phyloP scores from a whole-genome alignment of 2,113 vertebrate genomes.

The Casuarius casuarius region DNA sequence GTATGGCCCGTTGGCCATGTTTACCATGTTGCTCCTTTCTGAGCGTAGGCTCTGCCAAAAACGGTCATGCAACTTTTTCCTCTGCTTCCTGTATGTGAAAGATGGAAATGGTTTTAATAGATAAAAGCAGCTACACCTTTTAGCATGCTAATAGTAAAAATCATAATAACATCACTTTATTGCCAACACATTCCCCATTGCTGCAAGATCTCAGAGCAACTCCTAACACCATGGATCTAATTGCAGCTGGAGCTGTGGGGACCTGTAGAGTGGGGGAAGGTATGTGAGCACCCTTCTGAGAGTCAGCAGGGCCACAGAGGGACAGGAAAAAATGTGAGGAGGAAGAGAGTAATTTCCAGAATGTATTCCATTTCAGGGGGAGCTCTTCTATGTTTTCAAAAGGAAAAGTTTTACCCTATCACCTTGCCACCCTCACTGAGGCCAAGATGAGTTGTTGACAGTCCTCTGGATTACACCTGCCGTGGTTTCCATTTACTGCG shows the following conservation, averaged over 20 bases:
- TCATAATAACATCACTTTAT: background rate
- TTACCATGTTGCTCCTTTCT: constrained; percentile 84
- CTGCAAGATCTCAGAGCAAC: background rate
- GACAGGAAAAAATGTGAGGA: background rate
- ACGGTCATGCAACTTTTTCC: constrained; percentile 93
- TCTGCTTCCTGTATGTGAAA: constrained; percentile 85
- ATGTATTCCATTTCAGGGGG: background rate
- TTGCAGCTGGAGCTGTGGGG: background rate
- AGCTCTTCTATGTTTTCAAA: background rate
- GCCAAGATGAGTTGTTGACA: background rate
- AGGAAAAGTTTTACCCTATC: background rate
- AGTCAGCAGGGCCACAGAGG: background rate
- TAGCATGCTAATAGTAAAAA: background rate
- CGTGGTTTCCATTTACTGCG: background rate
- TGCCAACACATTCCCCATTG: background rate
- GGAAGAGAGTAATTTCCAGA: background rate
- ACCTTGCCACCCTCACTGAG: background rate
- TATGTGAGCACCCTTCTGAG: constrained; percentile 1
- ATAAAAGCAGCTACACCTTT: constrained; percentile 34
- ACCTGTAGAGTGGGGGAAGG: background rate
- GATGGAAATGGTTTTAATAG: background rate
- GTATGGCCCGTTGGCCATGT: constrained; percentile 83
- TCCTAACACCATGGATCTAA: background rate
- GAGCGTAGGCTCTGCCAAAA: constrained; percentile 91
- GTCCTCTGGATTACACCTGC: rapidly evolving